Evolutionary conservation across 2,888 invertebrate genomes (phyloP).

Genomic region (Hermaeophaga mercurialis): DNA sequence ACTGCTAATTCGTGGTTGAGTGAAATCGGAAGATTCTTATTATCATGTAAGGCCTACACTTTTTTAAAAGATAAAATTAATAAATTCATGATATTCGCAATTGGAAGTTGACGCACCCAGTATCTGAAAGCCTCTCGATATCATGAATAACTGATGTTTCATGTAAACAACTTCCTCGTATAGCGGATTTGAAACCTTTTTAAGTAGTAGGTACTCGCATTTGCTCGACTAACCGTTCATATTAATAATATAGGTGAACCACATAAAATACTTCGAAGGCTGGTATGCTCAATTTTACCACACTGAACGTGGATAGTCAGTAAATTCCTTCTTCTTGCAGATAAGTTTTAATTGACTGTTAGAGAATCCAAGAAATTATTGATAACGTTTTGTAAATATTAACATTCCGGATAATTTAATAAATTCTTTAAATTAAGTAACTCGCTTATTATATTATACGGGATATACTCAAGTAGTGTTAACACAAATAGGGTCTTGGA

Average conservation of each 20-base stretch:
- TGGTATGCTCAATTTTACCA: slow-evolving; percentile 3
- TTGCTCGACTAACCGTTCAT: slow-evolving; percentile 34
- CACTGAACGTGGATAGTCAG: not conserved
- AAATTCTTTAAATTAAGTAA: no score
- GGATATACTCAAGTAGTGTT: no score
- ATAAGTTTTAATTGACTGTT: slow-evolving; percentile 2
- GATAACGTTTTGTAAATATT: no score
- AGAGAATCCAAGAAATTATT: no score
- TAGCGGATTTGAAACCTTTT: slow-evolving; percentile 36
- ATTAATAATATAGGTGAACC: slow-evolving; percentile 30
- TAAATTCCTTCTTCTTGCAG: not conserved
- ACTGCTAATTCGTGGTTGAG: no score
- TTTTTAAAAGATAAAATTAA: no score
- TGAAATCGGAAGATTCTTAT: no score
- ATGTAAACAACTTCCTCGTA: slow-evolving; percentile 35
- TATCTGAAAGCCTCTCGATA: not conserved
- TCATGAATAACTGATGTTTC: slow-evolving; percentile 32
- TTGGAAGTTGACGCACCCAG: not conserved
- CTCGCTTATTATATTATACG: no score
- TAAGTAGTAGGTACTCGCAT: slow-evolving; percentile 24
- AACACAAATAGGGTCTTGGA: no score
- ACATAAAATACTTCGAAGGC: slow-evolving; percentile 15
- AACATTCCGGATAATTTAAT: no score
- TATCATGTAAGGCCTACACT: no score
- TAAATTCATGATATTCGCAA: no score